phyloP scores from a whole-genome alignment of 2,888 invertebrate species.

The Trachelus troglodyta region DNA sequence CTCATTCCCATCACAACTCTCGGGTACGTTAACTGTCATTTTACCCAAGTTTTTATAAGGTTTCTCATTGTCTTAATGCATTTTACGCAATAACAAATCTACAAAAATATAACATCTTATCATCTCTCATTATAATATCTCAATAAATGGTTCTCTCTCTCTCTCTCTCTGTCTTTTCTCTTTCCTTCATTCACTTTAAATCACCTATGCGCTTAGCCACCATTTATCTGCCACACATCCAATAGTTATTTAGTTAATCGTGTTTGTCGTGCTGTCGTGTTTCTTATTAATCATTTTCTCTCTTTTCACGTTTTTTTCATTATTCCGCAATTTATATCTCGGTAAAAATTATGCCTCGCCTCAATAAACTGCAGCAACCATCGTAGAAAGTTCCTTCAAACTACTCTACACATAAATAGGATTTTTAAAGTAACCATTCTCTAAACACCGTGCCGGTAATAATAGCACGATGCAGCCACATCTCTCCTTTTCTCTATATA shows the following conservation, averaged over 20 bases:
- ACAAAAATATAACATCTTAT: constrained; percentile 65
- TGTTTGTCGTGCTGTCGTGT: constrained; percentile 46
- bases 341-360: not conserved
- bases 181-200: constrained; percentile 19
- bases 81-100: constrained; percentile 65
- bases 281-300: constrained; percentile 27
- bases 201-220: constrained; percentile 35
- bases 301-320: constrained; percentile 7
- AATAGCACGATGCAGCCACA: constrained; percentile 13
- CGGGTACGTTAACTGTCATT: constrained; percentile 35
- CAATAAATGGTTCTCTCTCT: constrained; percentile 49
- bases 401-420: constrained; percentile 52
- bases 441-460: constrained; percentile 21
- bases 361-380: constrained; percentile 34
- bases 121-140: constrained; percentile 57
- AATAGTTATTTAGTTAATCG: constrained; percentile 40
- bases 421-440: constrained; percentile 32
- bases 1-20: constrained; percentile 19
- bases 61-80: constrained; percentile 63
- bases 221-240: constrained; percentile 27
- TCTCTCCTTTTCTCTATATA: constrained; percentile 22
- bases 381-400: constrained; percentile 45
- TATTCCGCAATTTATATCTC: not conserved
- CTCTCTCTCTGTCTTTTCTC: constrained; percentile 25
- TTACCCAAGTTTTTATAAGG: constrained; percentile 51